A percentile compares a stretch with the other conserved stretches of the same genome.
These are phyloP conservation scores for Podarcis muralis DNA, from an alignment of 2,113 vertebrate species.

Conservation along the genomic window DNA sequence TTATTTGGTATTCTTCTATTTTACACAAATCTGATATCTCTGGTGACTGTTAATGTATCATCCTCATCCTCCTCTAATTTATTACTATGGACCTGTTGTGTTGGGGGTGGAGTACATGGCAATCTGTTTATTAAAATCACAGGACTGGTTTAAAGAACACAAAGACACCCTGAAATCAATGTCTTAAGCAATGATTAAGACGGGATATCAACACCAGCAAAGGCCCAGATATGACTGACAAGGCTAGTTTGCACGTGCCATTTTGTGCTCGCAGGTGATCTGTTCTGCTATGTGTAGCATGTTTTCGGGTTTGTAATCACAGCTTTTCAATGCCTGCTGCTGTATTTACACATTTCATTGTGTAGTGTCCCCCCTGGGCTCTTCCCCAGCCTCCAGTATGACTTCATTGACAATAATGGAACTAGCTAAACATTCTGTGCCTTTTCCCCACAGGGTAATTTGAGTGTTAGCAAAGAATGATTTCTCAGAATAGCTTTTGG, in stretches of 20 bases:
- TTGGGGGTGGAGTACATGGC: fast-evolving
- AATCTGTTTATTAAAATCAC: not conserved
- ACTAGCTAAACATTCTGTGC: not conserved
- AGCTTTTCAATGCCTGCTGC: not conserved
- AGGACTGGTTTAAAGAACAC: not conserved
- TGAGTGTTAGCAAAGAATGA: not conserved
- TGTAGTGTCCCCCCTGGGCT: not conserved
- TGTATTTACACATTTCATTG: conserved; percentile 19
- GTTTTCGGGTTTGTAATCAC: not conserved
- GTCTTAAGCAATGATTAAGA: not conserved
- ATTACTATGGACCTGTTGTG: not conserved
- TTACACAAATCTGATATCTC: not conserved
- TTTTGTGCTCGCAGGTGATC: not conserved
- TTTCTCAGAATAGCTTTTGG: not conserved
- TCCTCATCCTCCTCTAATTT: not conserved
- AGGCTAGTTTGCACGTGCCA: not conserved
- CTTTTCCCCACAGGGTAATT: not conserved
- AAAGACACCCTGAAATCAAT: not conserved
- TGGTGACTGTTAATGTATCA: not conserved
- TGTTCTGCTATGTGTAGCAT: not conserved
- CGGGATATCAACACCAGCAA: not conserved
- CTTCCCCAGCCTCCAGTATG: not conserved
- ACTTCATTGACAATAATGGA: not conserved
- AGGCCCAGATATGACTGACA: not conserved
- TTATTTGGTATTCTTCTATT: not conserved